phyloP scores from a whole-genome alignment of 1,140 invertebrate species.

The Pissodes strobi region DNA sequence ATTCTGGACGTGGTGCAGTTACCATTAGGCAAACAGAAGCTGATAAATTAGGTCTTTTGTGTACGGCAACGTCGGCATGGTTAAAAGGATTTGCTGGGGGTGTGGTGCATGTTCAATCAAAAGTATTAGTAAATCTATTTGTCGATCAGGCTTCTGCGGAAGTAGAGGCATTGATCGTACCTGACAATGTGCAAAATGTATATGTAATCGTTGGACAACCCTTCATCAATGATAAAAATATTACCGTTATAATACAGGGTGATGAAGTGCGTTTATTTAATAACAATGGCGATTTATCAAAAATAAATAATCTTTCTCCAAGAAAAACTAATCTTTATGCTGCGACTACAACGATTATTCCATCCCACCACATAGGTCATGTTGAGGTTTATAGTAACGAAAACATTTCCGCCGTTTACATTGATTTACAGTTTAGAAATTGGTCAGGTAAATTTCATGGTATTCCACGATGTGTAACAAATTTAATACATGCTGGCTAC shows the following conservation, averaged over 20 bases:
- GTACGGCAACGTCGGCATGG: not conserved
- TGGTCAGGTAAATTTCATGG: too few relatives aligned
- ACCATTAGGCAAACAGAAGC: not conserved
- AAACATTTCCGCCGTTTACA: not conserved
- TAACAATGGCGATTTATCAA: not conserved
- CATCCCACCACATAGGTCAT: not conserved
- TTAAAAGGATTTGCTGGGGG: not conserved
- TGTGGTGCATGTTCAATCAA: not conserved
- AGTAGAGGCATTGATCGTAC: not conserved
- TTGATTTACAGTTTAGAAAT: not conserved
- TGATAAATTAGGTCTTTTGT: too few relatives aligned
- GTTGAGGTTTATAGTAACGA: not conserved
- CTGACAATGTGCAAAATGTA: too few relatives aligned
- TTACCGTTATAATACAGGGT: not conserved
- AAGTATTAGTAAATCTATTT: not conserved
- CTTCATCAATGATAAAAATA: too few relatives aligned
- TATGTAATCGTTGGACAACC: too few relatives aligned
- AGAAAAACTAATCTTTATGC: not conserved
- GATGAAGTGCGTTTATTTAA: not conserved
- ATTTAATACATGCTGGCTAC: not conserved
- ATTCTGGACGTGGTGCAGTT: not conserved
- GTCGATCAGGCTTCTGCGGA: not conserved
- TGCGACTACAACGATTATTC: too few relatives aligned
- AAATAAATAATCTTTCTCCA: not conserved
- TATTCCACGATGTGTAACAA: slow-evolving; percentile 1